Evolutionary conservation across 2,113 vertebrate genomes (phyloP).

Genomic region (Lamprotornis superbus): DNA sequence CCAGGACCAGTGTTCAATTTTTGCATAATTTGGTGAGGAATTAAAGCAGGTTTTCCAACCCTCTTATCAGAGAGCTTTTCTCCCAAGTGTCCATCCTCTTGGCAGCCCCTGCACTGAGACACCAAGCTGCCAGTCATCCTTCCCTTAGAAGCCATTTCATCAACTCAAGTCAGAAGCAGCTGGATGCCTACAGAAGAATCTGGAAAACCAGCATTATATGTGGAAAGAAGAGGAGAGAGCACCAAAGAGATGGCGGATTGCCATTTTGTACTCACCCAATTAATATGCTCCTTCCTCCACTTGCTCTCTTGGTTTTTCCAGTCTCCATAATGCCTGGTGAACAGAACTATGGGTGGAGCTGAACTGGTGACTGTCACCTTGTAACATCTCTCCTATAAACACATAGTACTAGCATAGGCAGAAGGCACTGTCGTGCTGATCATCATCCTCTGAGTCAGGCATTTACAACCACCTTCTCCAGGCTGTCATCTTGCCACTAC

Average conservation of each 20-base stretch:
- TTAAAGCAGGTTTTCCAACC: not conserved
- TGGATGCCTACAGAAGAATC: slow-evolving; percentile 40
- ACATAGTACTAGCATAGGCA: slow-evolving; percentile 55
- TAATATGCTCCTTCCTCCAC: slow-evolving; percentile 17
- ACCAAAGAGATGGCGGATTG: not conserved
- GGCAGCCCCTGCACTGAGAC: not conserved
- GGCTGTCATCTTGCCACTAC: slow-evolving; percentile 61
- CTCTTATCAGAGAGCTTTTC: not conserved
- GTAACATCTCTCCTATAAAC: slow-evolving; percentile 44
- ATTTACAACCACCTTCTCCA: slow-evolving; percentile 68
- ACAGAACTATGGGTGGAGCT: slow-evolving; percentile 55
- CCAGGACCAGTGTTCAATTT: not conserved
- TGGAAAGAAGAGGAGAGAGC: slow-evolving; percentile 6
- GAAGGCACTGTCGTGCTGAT: slow-evolving; percentile 47
- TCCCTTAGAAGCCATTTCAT: not conserved
- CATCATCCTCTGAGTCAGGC: slow-evolving; percentile 58
- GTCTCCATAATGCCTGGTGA: slow-evolving; percentile 37
- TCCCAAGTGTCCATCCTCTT: not conserved
- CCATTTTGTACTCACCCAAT: slow-evolving; percentile 52
- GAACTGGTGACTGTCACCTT: slow-evolving; percentile 45
- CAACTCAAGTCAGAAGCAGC: not conserved
- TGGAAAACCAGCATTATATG: slow-evolving; percentile 16
- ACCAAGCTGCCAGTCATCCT: not conserved
- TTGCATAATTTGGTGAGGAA: not conserved
- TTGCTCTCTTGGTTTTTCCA: slow-evolving; percentile 45